These are phyloP conservation scores for Sitta carolinensis DNA, from an alignment of 2,797 vertebrate genomes.

Conservation along the genomic window DNA sequence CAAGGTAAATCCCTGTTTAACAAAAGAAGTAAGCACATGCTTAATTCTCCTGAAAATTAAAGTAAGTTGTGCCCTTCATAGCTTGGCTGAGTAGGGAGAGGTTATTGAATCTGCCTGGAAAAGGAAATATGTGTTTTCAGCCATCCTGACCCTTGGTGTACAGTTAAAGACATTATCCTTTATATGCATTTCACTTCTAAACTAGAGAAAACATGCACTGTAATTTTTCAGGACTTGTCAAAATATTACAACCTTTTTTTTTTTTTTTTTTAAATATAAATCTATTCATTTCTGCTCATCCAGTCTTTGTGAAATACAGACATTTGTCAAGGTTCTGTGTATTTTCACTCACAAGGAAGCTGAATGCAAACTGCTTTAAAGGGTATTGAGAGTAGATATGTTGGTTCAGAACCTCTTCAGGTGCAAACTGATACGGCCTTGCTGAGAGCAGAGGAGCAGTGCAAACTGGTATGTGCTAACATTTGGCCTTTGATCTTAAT, in stretches of 20 bases:
- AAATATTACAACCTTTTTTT: neutral
- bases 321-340: neutral
- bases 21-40: neutral
- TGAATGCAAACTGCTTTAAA: neutral
- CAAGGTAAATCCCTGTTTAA: neutral
- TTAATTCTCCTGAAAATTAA: conserved; percentile 6
- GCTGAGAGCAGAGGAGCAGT: neutral
- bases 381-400: neutral
- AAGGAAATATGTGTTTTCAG: neutral
- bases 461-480: neutral
- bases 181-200: neutral
- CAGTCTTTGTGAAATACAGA: neutral
- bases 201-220: neutral
- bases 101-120: neutral
- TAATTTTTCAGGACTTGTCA: conserved; percentile 33
- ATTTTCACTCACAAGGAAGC: neutral
- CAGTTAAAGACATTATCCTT: neutral
- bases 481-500: neutral
- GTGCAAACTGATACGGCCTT: neutral
- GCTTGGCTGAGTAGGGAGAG: neutral
- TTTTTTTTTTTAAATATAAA: neutral
- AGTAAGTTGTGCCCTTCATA: neutral
- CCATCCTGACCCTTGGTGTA: neutral
- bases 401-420: neutral
- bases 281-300: neutral